These are phyloP conservation scores for Pteropus alecto DNA, from an alignment of 2,113 vertebrate genomes.

Conservation along the genomic window DNA sequence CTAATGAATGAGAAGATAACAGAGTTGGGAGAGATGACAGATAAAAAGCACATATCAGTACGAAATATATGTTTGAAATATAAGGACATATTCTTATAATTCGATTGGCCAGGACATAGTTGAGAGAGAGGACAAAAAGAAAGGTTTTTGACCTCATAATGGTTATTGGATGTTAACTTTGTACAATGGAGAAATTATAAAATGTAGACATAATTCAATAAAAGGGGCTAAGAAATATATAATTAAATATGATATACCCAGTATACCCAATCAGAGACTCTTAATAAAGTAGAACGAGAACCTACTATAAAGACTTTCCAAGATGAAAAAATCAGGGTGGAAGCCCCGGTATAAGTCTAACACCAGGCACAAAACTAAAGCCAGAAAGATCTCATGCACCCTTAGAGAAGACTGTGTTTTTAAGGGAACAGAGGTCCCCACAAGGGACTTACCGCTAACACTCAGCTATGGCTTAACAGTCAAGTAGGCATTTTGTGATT, in stretches of 20 bases:
- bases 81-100: not conserved
- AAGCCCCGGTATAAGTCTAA: not conserved
- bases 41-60: not conserved
- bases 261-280: not conserved
- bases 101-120: not conserved
- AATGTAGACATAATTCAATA: not conserved
- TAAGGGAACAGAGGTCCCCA: not conserved
- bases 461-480: not conserved
- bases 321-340: not conserved
- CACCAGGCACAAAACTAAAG: not conserved
- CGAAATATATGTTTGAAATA: not conserved
- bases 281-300: not conserved
- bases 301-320: not conserved
- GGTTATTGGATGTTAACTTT: not conserved
- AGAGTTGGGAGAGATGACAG: not conserved
- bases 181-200: not conserved
- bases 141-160: not conserved
- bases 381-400: not conserved
- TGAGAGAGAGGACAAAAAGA: not conserved
- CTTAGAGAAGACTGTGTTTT: not conserved
- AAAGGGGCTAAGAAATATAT: not conserved
- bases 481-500: not conserved
- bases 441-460: not conserved
- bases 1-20: not conserved
- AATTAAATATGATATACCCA: not conserved